Evolutionary conservation across 2,113 vertebrate species (phyloP), one percentile per base, ranked within the genome.

Genomic region (Myiopsitta monachus): DNA sequence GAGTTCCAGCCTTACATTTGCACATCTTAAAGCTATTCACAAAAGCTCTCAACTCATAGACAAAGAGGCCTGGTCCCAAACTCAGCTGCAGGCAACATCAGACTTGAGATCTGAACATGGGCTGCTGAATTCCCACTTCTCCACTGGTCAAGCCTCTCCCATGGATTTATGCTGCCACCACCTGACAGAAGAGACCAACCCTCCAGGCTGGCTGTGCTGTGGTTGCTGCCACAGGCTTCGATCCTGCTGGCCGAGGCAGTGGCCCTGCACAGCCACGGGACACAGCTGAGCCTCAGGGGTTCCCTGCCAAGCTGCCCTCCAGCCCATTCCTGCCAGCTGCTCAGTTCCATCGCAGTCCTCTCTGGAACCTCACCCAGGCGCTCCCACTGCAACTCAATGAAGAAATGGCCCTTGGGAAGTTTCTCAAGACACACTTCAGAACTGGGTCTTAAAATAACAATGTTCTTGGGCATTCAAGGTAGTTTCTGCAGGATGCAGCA

Each of bases 101-200:
- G 39, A 52, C 36, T 78, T 41, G 7, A 7, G 19, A 49, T 72
- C n/a, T 68, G 36, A 95, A 55, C 7, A 4, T 0, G 0, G 3
- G 27, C 52, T 85, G 67, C 41, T 49, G 22, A 68, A 89, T 77
- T 79, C 49, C 62, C 67, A 61, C 30, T 49, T 69, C 66, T 41
- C 57, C 39, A 73, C 36, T 27, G 67, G 87, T 83, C 70, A 90
- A 30, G 59, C 7, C 44, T 86, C 52, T 96, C 67, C 30, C 49
- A 41, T 2, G 67, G 93, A 93, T 95, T 96, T 93, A 73, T 94
- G 94, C 94, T 96, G 92, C 93, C 93, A 96, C 82, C 91, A 96
- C 74, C 95, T 63, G 91, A 96, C 92, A 83, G 77, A 86, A 88
- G n/a, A 57, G 19, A 64, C 59, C 70, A 66, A 11, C n/a, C 83